phyloP scores from a whole-genome alignment of 1,140 invertebrate genomes.

The Fopius arisanus region DNA sequence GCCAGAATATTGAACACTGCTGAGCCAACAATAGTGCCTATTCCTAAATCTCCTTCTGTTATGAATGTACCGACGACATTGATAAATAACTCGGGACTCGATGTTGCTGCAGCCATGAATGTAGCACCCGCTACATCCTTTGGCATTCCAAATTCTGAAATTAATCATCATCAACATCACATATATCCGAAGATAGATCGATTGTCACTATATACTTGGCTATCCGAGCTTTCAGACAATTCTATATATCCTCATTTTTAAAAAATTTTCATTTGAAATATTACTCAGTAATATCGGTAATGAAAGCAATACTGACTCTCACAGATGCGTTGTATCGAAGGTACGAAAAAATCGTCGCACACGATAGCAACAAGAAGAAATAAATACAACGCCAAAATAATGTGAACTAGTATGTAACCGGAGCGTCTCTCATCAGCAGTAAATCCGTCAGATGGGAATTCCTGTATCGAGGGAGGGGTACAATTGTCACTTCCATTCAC shows the following conservation, averaged over 20 bases:
- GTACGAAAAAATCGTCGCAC: constrained; percentile 71
- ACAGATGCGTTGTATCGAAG: constrained; percentile 69
- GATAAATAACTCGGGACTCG: constrained; percentile 70
- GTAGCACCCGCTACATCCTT: constrained; percentile 73
- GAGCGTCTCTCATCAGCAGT: constrained; percentile 58
- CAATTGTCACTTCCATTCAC: constrained; percentile 54
- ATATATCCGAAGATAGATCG: too few species aligned
- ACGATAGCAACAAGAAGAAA: constrained; percentile 68
- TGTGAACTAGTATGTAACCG: constrained; percentile 67
- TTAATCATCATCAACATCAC: background rate
- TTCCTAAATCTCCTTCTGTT: constrained; percentile 69
- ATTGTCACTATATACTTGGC: too few species aligned
- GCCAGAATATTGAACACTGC: constrained; percentile 77
- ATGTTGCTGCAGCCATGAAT: constrained; percentile 73
- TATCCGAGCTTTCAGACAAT: too few species aligned
- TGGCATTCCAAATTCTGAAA: constrained; percentile 50
- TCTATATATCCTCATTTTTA: too few species aligned
- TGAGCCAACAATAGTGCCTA: constrained; percentile 74
- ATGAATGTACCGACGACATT: constrained; percentile 69
- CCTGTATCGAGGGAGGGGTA: constrained; percentile 63
- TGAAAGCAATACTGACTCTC: constrained; percentile 62
- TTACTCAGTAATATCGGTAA: too few species aligned
- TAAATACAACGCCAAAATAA: constrained; percentile 68
- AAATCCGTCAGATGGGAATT: constrained; percentile 68
- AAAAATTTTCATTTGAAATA: too few species aligned